Conservation (phyloP, 2,797 vertebrate species). For the Tapirus indicus region DNA sequence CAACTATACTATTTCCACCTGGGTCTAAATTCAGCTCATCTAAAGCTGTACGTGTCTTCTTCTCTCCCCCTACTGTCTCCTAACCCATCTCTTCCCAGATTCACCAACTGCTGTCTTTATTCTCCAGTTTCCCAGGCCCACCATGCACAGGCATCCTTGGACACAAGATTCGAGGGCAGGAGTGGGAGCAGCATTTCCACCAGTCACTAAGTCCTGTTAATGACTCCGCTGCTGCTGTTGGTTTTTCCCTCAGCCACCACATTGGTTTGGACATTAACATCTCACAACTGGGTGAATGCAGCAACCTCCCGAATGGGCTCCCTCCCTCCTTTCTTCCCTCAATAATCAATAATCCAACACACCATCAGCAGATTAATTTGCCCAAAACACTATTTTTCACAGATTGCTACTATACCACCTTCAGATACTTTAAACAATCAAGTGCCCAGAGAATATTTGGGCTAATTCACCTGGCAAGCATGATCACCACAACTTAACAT, state of each 20-base stretch:
- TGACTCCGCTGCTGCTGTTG: fast-evolving
- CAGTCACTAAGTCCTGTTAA: neutral
- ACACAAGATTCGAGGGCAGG: neutral
- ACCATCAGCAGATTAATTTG: neutral
- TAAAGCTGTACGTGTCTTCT: neutral
- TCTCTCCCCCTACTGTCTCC: neutral
- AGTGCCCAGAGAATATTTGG: neutral
- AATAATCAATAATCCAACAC: neutral
- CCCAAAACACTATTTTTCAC: neutral
- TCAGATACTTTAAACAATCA: neutral
- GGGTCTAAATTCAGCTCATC: neutral
- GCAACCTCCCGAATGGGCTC: neutral
- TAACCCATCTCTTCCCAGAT: neutral
- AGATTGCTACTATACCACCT: neutral
- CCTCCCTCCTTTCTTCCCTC: neutral
- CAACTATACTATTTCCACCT: neutral
- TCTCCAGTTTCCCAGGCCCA: neutral
- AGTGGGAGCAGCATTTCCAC: too few relatives aligned
- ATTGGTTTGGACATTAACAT: neutral
- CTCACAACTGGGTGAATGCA: neutral
- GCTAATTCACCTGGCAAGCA: neutral
- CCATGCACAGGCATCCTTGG: neutral
- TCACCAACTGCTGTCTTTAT: neutral
- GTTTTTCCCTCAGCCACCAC: neutral
- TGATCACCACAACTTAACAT: neutral